These are phyloP conservation scores for Hippocampus barbouri DNA, from an alignment of 2,113 vertebrate genomes.

Conservation along the genomic window DNA sequence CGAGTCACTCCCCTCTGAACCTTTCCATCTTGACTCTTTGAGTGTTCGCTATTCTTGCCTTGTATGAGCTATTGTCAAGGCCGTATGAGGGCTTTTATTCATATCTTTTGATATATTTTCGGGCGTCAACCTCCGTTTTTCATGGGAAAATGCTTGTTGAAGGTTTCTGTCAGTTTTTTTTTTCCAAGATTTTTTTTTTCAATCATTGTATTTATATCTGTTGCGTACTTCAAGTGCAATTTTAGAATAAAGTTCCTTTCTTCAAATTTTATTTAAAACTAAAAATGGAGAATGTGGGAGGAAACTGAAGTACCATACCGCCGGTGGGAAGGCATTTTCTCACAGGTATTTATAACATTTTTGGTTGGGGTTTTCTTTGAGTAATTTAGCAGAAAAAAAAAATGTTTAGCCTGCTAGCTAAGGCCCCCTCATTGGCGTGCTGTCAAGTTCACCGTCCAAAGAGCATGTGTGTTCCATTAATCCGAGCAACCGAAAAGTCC, in stretches of 20 bases:
- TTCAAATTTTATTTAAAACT: too few species aligned
- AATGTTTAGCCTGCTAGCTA: background rate
- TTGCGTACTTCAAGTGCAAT: too few species aligned
- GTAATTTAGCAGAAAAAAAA: background rate
- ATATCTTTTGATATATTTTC: conserved; percentile 17
- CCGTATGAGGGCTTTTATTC: conserved; percentile 64
- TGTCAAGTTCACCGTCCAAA: background rate
- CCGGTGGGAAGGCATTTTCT: too few species aligned
- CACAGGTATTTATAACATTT: too few species aligned
- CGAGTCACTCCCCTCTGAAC: conserved; percentile 46
- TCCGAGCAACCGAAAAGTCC: background rate
- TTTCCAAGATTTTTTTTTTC: too few species aligned
- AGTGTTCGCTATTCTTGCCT: conserved; percentile 66
- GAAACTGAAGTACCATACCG: too few species aligned
- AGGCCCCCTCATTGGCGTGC: background rate
- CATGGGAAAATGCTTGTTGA: too few species aligned
- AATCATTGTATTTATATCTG: too few species aligned
- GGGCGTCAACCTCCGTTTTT: too few species aligned
- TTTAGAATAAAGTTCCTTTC: too few species aligned
- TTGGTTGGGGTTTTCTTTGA: background rate
- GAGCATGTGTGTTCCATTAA: background rate
- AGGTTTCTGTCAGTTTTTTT: too few species aligned
- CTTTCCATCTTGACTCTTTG: conserved; percentile 51
- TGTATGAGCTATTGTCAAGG: conserved; percentile 50
- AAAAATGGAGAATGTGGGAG: too few species aligned